These are phyloP conservation scores for Timema podura DNA, from an alignment of 2,888 invertebrate genomes.

Conservation along the genomic window DNA sequence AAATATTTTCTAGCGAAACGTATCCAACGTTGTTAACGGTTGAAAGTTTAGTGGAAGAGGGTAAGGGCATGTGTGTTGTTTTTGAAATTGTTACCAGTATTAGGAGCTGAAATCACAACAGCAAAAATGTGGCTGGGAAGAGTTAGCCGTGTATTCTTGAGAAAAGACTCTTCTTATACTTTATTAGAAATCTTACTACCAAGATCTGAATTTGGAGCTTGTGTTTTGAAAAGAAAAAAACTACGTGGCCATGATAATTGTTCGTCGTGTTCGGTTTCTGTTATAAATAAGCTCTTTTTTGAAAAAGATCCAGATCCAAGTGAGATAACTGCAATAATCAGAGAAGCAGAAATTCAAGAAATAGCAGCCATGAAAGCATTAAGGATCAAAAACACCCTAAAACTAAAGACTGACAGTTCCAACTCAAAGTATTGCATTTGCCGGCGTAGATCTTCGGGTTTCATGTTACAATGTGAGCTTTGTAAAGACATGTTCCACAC, in stretches of 20 bases:
- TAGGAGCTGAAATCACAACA: slow-evolving; percentile 70
- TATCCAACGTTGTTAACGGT: slow-evolving; percentile 85
- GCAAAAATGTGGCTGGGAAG: slow-evolving; percentile 82
- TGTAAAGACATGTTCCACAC: slow-evolving; percentile 95
- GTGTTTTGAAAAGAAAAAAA: slow-evolving; percentile 43
- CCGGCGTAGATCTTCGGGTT: slow-evolving; percentile 64
- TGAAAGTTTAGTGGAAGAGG: slow-evolving; percentile 73
- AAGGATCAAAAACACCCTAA: slow-evolving; percentile 51
- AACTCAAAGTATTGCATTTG: slow-evolving; percentile 71
- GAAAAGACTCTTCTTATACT: slow-evolving; percentile 67
- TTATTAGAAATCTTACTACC: slow-evolving; percentile 67
- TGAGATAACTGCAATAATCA: slow-evolving; percentile 74
- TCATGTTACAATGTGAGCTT: slow-evolving; percentile 90
- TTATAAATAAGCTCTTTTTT: slow-evolving; percentile 28
- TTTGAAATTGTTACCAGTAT: slow-evolving; percentile 70
- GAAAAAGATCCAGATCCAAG: slow-evolving; percentile 54
- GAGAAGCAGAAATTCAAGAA: slow-evolving; percentile 72
- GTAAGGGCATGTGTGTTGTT: slow-evolving; percentile 70
- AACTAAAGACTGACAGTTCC: slow-evolving; percentile 48
- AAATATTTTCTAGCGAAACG: slow-evolving; percentile 33
- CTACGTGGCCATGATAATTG: slow-evolving; percentile 30
- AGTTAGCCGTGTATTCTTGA: slow-evolving; percentile 79
- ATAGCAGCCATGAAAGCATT: slow-evolving; percentile 64
- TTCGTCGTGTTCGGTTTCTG: slow-evolving; percentile 4
- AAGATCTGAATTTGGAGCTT: slow-evolving; percentile 46